A percentile compares a stretch with the other conserved stretches of the same genome.
phyloP scores from a whole-genome alignment of 1,140 invertebrate genomes.

The Hycleus cichorii region DNA sequence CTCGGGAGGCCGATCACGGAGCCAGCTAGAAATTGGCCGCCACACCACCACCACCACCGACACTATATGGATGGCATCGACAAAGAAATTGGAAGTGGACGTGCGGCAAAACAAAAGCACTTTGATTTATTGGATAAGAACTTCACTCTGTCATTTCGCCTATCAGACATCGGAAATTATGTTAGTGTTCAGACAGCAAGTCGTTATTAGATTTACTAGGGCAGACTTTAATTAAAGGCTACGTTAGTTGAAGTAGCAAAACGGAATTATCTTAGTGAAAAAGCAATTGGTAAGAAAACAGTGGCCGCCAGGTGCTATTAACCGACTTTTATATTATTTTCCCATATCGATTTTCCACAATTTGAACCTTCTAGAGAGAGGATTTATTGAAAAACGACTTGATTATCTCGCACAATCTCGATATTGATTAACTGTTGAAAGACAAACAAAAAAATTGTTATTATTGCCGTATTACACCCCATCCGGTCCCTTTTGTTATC shows the following conservation, averaged over 20 bases:
- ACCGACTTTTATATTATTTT: too few species aligned
- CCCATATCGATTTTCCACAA: too few species aligned
- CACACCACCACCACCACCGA: neutral
- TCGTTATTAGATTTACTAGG: conserved; percentile 12
- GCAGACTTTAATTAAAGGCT: conserved; percentile 14
- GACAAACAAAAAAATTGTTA: too few species aligned
- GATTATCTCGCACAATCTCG: too few species aligned
- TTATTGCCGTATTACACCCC: too few species aligned
- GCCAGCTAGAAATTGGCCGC: conserved; percentile 25
- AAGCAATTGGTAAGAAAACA: too few species aligned
- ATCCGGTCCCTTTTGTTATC: too few species aligned
- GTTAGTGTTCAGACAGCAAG: conserved; percentile 6
- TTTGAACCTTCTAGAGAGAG: too few species aligned
- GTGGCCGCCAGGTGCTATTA: too few species aligned
- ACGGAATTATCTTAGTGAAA: conserved; percentile 2
- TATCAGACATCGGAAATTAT: conserved; percentile 31
- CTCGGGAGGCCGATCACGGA: conserved; percentile 32
- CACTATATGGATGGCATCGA: conserved; percentile 16
- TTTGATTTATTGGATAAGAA: conserved; percentile 32
- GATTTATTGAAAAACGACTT: too few species aligned
- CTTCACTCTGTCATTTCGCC: conserved; percentile 21
- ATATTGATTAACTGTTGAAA: too few species aligned
- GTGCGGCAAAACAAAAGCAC: conserved; percentile 33
- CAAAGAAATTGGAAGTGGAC: conserved; percentile 29
- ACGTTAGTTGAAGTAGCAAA: conserved; percentile 5